phyloP scores from a whole-genome alignment of 1,140 invertebrate species.

The Metopolophium dirhodum region DNA sequence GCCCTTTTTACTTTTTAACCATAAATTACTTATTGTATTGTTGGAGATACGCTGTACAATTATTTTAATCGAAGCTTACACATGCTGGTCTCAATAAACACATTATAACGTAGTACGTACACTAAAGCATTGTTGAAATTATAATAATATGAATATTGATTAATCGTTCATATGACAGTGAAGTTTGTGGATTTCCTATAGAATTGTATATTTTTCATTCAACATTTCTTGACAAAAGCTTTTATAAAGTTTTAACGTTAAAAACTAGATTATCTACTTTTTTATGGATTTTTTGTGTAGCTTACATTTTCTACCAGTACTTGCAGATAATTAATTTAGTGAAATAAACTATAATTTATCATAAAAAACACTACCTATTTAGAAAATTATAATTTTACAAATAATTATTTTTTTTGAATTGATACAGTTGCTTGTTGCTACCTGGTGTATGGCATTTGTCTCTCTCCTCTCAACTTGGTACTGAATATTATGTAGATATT shows the following conservation, averaged over 20 bases:
- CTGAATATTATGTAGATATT: not conserved
- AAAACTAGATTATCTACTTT: not conserved
- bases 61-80: constrained; percentile 10
- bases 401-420: not conserved
- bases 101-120: not conserved
- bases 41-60: not conserved
- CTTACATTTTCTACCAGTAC: not conserved
- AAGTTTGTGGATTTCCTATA: not conserved
- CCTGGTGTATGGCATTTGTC: not conserved
- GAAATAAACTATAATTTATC: not conserved
- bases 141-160: constrained; percentile 24
- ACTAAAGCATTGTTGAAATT: not conserved
- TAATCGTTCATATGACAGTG: constrained; percentile 1
- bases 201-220: not conserved
- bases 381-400: not conserved
- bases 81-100: not conserved
- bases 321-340: not conserved
- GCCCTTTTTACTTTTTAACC: not conserved
- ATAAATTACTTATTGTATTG: not conserved
- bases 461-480: not conserved
- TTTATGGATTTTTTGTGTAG: not conserved
- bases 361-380: not conserved
- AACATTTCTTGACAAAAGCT: not conserved
- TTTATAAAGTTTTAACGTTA: constrained; percentile 1
- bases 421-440: not conserved